Conservation (phyloP, 2,888 invertebrate genomes). For the Camponotus fellah region DNA sequence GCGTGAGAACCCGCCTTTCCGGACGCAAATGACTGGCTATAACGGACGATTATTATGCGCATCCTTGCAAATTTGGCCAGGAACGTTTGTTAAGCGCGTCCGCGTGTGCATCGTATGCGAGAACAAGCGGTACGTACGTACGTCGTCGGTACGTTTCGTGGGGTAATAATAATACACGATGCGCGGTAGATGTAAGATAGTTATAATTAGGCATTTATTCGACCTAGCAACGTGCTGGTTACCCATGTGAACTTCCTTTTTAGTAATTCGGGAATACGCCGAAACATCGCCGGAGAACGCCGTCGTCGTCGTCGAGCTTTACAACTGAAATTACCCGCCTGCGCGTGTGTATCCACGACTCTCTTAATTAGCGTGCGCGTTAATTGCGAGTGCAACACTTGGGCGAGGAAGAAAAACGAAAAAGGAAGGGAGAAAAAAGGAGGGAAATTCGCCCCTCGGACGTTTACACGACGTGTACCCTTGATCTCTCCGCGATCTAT, state of each 20-base stretch:
- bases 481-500: constrained; percentile 2
- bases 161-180: constrained; percentile 77
- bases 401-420: neutral
- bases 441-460: neutral
- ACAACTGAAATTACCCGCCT: constrained; percentile 24
- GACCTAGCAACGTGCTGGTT: constrained; percentile 82
- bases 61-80: constrained; percentile 83
- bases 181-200: constrained; percentile 84
- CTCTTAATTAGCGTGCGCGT: constrained; percentile 50
- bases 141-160: constrained; percentile 60
- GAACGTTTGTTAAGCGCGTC: constrained; percentile 63
- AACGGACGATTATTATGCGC: constrained; percentile 83
- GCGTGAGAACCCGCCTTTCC: constrained; percentile 80
- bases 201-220: constrained; percentile 85
- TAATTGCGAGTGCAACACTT: constrained; percentile 32
- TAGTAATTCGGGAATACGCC: constrained; percentile 77
- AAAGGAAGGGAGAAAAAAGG: neutral
- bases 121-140: constrained; percentile 43
- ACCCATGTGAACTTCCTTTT: constrained; percentile 85
- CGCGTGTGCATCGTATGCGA: constrained; percentile 51
- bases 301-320: neutral
- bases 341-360: constrained; percentile 1
- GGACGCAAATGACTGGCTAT: constrained; percentile 80
- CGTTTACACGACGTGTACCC: neutral
- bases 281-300: constrained; percentile 62